Evolutionary conservation across 2,113 vertebrate species (phyloP).

Genomic region (Accipiter cooperii): DNA sequence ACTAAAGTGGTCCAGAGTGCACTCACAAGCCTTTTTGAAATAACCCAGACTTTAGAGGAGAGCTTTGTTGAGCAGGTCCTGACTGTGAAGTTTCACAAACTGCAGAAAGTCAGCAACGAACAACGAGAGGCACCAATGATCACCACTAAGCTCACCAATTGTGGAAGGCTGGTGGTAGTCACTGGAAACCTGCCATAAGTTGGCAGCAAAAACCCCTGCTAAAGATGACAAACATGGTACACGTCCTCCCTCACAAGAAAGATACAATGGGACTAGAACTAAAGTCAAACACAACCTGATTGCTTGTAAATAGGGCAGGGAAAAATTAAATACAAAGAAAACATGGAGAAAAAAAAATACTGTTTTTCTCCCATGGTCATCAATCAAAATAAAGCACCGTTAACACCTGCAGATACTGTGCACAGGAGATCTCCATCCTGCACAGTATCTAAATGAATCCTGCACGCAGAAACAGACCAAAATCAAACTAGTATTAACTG

Average conservation of each 20-base stretch:
- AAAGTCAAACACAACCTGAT: not conserved
- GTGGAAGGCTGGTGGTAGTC: not conserved
- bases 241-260: not conserved
- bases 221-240: not conserved
- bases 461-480: not conserved
- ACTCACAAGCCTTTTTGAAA: not conserved
- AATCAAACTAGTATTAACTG: not conserved
- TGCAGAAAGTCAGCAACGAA: not conserved
- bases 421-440: not conserved
- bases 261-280: not conserved
- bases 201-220: not conserved
- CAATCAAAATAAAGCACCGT: not conserved
- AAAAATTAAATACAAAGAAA: not conserved
- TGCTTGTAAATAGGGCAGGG: not conserved
- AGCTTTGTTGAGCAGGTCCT: not conserved
- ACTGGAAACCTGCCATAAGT: not conserved
- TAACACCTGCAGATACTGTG: not conserved
- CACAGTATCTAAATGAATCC: not conserved
- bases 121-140: not conserved
- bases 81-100: not conserved
- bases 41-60: not conserved
- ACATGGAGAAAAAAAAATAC: rapidly evolving
- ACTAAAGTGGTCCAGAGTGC: not conserved
- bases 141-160: not conserved
- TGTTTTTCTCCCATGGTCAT: not conserved